These are phyloP conservation scores for Acridotheres tristis DNA, from an alignment of 2,797 vertebrate species.

Conservation along the genomic window DNA sequence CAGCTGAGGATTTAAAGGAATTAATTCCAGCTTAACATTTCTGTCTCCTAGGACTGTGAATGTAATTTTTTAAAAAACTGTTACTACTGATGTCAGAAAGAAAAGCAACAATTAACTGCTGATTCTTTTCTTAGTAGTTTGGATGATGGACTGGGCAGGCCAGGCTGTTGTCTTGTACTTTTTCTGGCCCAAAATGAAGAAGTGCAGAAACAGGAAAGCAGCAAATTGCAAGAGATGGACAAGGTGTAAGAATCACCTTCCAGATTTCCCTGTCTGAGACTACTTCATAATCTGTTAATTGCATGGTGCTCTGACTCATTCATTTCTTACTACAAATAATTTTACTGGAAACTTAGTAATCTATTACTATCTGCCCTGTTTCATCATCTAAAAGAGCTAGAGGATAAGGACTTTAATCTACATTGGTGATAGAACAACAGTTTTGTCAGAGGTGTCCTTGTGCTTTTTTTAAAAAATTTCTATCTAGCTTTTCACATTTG, in stretches of 20 bases:
- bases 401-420: conserved; percentile 72
- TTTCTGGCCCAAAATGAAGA: neutral
- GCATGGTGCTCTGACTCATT: neutral
- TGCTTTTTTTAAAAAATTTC: neutral
- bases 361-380: conserved; percentile 79
- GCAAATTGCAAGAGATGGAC: neutral
- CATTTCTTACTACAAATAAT: neutral
- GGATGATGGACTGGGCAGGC: neutral
- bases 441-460: neutral
- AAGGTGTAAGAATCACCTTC: neutral
- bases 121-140: neutral
- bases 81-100: neutral
- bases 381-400: conserved; percentile 80
- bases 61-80: neutral
- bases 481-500: neutral
- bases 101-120: neutral
- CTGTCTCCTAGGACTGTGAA: neutral
- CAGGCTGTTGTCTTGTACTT: neutral
- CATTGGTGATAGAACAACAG: neutral
- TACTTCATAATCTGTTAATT: neutral
- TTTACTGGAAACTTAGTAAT: conserved; percentile 74
- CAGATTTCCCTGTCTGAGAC: neutral
- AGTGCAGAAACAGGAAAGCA: neutral
- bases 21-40: neutral
- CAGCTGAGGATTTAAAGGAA: neutral